Conservation (phyloP, 64 coral and sea anemone species). For the Astreopora myriophthalma region DNA sequence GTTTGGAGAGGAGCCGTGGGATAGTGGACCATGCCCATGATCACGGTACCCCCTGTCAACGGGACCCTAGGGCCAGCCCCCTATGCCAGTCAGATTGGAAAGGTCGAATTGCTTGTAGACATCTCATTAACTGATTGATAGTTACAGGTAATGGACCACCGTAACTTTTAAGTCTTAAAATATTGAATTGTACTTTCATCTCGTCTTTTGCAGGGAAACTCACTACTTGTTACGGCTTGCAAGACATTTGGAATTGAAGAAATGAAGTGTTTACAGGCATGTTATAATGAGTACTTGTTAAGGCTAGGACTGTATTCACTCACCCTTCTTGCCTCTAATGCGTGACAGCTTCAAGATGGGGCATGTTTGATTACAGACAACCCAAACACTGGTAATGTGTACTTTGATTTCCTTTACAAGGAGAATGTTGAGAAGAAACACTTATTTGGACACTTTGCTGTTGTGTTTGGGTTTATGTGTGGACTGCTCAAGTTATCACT, state of each 20-base stretch:
- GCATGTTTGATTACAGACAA: neutral
- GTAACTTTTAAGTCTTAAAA: too few species aligned
- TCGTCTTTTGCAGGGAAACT: slow-evolving; percentile 28
- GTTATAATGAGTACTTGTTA: neutral
- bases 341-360: neutral
- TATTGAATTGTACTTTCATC: too few species aligned
- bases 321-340: neutral
- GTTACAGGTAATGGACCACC: too few species aligned
- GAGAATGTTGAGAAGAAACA: slow-evolving; percentile 32
- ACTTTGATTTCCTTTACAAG: slow-evolving; percentile 4
- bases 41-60: too few species aligned
- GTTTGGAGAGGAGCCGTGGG: too few species aligned
- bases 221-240: slow-evolving; percentile 59
- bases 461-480: slow-evolving; percentile 72
- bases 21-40: too few species aligned
- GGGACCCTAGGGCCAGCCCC: too few species aligned
- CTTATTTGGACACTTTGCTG: slow-evolving; percentile 68
- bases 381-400: neutral
- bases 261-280: slow-evolving; percentile 58
- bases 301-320: neutral
- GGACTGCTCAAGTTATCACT: slow-evolving; percentile 62
- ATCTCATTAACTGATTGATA: too few species aligned
- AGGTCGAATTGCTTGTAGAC: too few species aligned
- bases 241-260: slow-evolving; percentile 67
- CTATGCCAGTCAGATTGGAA: too few species aligned